These are phyloP conservation scores for Pycnomerus fuliginosus DNA, from an alignment of 2,888 invertebrate species.

Conservation along the genomic window DNA sequence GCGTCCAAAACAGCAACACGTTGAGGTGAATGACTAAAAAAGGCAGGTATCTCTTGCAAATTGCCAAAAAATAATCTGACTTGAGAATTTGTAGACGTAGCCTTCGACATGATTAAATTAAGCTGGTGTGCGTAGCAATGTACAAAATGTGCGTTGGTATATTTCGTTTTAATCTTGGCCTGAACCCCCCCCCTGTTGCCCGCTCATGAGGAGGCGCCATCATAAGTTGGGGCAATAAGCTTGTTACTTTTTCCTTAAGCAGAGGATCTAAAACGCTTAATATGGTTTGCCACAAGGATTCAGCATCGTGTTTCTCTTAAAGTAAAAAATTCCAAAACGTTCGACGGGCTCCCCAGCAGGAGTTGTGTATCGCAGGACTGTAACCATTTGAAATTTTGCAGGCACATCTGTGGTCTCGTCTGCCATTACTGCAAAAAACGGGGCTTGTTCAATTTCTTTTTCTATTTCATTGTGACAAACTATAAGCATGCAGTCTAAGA, in stretches of 20 bases:
- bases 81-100: constrained; percentile 12
- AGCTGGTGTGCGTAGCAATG: constrained; percentile 36
- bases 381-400: constrained; percentile 1
- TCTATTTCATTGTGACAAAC: constrained; percentile 7
- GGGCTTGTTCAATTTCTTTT: constrained; percentile 5
- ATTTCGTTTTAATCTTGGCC: constrained; percentile 27
- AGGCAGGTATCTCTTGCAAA: constrained; percentile 20
- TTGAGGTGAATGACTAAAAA: constrained; percentile 18
- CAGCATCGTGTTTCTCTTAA: background rate
- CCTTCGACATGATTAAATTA: constrained; percentile 28
- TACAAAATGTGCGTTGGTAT: constrained; percentile 25
- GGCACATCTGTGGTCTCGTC: constrained; percentile 11
- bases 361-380: constrained; percentile 7
- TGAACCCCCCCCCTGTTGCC: constrained; percentile 35
- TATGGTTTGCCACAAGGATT: constrained; percentile 1
- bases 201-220: constrained; percentile 32
- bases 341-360: background rate
- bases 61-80: constrained; percentile 30
- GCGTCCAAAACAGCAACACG: constrained; percentile 22
- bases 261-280: background rate
- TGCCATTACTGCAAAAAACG: constrained; percentile 1
- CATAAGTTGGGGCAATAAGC: constrained; percentile 34
- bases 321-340: constrained; percentile 3
- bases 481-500: constrained; percentile 13
- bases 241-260: background rate